Base-by-base conservation (phyloP, 2,888 invertebrate species). In the Fissipunctia ypsillon region DNA sequence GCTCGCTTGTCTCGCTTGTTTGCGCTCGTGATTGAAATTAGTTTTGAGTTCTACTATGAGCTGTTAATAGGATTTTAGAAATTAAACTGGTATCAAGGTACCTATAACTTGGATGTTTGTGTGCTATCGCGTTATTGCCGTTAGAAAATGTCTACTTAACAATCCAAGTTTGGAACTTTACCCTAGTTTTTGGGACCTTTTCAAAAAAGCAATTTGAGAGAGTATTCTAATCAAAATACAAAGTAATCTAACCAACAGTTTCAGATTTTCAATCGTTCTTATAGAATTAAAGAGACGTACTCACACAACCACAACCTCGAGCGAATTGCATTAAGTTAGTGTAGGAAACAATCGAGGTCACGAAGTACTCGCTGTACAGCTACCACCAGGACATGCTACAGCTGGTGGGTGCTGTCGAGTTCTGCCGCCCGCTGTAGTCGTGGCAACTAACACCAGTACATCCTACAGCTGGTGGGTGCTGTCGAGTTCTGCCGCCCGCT, bases 321-420 rank as follows among this genome's bases (percentile, higher is more conserved):
- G n/a, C 16, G 28, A 70, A 52, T 45, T 50, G 63, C 70, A 70
- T 54, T 56, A n/a, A 54, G 43, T 19, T 28, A 59, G 57, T 64
- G n/a, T n/a, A n/a, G n/a, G 41, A 59, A 71, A 43, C 64, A 78
- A 65, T 78, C 25, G 52, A 41, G 64, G 59, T 60, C 79, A 70
- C 28, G 31, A 19, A 56, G 54, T 19, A 4, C 16, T 50, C 60
- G 35, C 45, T 12, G n/a, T 45, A 3, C 7, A n/a, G 38, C 54
- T 52, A 54, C n/a, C 54, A 41, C 31, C 10, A 31, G 28, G 5
- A 12, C 38, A 16, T 12, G 22, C 28, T 45, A 16, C 2, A 16
- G 10, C 16, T n/a, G n/a, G n/a, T n/a, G n/a, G n/a, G n/a, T n/a
- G n/a, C n/a, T n/a, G n/a, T n/a, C n/a, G n/a, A n/a, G n/a, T n/a